Conservation (phyloP, 2,797 vertebrate genomes). For the Echeneis naucrates region DNA sequence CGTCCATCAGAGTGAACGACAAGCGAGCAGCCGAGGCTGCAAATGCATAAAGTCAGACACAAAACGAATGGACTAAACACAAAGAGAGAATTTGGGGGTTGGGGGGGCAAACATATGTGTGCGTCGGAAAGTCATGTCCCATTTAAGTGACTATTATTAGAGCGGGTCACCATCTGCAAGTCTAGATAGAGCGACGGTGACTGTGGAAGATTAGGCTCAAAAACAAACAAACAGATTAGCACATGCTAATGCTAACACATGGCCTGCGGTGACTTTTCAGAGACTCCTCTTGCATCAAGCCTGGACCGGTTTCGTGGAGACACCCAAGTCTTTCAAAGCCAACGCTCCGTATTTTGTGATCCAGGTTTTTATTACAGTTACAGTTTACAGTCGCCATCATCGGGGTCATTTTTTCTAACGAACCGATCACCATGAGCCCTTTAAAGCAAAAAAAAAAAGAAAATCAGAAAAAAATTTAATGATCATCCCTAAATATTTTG, state of each 20-base stretch:
- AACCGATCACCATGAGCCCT: no score
- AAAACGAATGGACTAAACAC: conserved; percentile 38
- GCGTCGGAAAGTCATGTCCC: conserved; percentile 70
- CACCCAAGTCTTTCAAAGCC: no score
- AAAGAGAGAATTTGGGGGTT: no score
- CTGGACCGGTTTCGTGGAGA: no score
- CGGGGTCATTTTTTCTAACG: no score
- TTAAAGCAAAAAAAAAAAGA: no score
- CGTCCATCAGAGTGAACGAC: conserved; percentile 43
- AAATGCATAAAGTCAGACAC: conserved; percentile 35
- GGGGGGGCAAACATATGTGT: conserved; percentile 63
- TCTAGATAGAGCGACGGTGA: conserved; percentile 43
- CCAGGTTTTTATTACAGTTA: no score
- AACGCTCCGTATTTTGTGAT: no score
- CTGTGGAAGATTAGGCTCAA: conserved; percentile 33
- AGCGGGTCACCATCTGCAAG: conserved; percentile 71
- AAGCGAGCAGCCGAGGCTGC: conserved; percentile 26
- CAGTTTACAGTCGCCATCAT: no score
- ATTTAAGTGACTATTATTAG: conserved; percentile 75
- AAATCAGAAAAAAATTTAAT: no score
- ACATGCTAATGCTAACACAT: conserved; percentile 50
- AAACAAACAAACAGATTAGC: conserved; percentile 59
- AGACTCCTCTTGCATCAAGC: background rate
- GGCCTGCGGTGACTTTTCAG: background rate
- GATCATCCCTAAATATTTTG: background rate